A percentile compares a stretch with the other conserved stretches of the same genome.
These are phyloP conservation scores for Anthopleura xanthogrammica DNA, from an alignment of 92 coral and sea anemone genomes.

Conservation along the genomic window DNA sequence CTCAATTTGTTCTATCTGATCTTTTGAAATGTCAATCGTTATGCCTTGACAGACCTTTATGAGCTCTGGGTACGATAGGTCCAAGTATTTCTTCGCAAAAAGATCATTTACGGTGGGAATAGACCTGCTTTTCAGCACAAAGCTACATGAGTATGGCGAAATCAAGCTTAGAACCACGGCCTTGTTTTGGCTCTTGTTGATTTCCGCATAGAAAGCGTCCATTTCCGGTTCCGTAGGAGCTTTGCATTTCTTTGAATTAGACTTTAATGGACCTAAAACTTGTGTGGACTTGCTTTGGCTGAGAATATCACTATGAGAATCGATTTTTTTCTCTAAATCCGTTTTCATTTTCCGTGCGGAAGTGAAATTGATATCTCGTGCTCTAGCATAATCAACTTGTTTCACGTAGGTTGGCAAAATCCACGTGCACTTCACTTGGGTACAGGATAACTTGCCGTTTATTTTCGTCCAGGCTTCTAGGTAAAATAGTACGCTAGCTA, in stretches of 20 bases:
- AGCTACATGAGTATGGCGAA: constrained; percentile 35
- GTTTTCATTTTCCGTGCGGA: constrained; percentile 42
- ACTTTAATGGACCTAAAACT: constrained; percentile 8
- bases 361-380: constrained; percentile 45
- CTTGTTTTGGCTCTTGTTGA: constrained; percentile 50
- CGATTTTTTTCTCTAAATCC: constrained; percentile 32
- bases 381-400: constrained; percentile 42
- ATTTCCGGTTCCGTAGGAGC: constrained; percentile 31
- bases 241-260: not conserved
- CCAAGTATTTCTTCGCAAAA: constrained; percentile 20
- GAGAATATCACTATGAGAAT: constrained; percentile 1
- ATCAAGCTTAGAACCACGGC: constrained; percentile 63
- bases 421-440: constrained; percentile 64
- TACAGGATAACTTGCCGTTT: constrained; percentile 45
- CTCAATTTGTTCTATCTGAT: constrained; percentile 42
- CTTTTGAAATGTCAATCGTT: constrained; percentile 24
- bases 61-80: constrained; percentile 37
- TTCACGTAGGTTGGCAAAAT: constrained; percentile 42
- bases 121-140: constrained; percentile 27
- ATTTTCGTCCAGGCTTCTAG: constrained; percentile 50
- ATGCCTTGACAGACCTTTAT: constrained; percentile 32
- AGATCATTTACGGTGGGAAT: constrained; percentile 28
- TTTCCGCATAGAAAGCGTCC: constrained; percentile 34
- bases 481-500: constrained; percentile 53
- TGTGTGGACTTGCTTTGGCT: constrained; percentile 1